Evolutionary conservation across 2,888 invertebrate species (phyloP), one percentile per base, ranked within the genome.

Genomic region (Beris morrisii): DNA sequence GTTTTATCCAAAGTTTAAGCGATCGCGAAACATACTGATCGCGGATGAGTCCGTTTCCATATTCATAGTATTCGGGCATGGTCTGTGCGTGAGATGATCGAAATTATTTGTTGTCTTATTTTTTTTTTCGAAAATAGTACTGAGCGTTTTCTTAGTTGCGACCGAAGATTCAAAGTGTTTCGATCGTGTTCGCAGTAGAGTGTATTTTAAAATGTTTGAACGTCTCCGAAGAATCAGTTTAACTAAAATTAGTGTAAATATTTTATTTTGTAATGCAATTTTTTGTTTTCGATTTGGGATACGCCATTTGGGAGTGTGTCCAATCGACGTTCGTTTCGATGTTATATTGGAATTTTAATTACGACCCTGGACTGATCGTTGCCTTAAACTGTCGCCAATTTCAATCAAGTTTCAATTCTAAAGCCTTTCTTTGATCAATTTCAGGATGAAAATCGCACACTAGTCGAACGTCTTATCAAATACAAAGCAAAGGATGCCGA

Each of bases 401-500:
- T 2, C 22, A 22, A 22, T 22, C 22, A 22, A 22, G 22, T 22
- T 22, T 22, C 22, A 22, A 22, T 50, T 13, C 22, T 54, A 54
- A 54, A 28, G 7, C 7, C 5, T 56, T 56, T 13, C n/a, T 32
- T n/a, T 54, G 15, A 15, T 30, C 30, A 56, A n/a, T 86, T 87
- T 70, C 83, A 95, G 90, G 91, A 91, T 76, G 95, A 96, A 84
- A 93, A 95, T 82, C 85, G 89, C 48, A 86, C 91, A 70, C 82
- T 96, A 71, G 85, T 95, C 67, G 93, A 95, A 71, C 86, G 95
- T 73, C 86, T 96, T 74, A 93, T 97, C 80, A 91, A 91, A 73
- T 91, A 93, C 78, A 97, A 98, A 82, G 89, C 92, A 58, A 91
- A 92, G 82, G 96, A 96, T 84, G 97, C 97, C 1, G 97, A 97